Conservation (phyloP, 2,888 invertebrate species). For the Troides helena region DNA sequence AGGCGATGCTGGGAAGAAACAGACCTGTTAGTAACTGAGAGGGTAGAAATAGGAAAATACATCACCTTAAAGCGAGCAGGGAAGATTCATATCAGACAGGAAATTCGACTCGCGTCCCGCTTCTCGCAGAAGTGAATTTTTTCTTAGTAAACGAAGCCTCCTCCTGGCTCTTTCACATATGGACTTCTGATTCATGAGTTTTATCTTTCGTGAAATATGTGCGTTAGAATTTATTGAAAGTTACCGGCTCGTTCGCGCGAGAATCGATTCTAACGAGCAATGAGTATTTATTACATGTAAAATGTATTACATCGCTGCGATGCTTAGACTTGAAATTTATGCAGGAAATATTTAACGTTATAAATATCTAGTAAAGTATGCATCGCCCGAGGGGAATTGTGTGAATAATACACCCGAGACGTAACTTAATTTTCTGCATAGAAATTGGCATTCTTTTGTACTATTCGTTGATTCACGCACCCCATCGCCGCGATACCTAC, state of each 20-base stretch:
- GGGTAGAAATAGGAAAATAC: slow-evolving; percentile 77
- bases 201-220: slow-evolving; percentile 77
- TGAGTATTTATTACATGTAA: slow-evolving; percentile 16
- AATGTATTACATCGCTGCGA: slow-evolving; percentile 1
- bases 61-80: slow-evolving; percentile 79
- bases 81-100: slow-evolving; percentile 79
- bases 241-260: slow-evolving; percentile 57
- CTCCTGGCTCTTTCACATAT: slow-evolving; percentile 69
- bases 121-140: slow-evolving; percentile 62
- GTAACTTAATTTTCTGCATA: slow-evolving; percentile 76
- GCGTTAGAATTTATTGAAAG: slow-evolving; percentile 68
- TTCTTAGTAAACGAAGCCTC: slow-evolving; percentile 68
- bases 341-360: slow-evolving; percentile 6
- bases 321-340: not conserved
- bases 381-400: slow-evolving; percentile 46
- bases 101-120: slow-evolving; percentile 74
- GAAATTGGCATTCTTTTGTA: slow-evolving; percentile 78
- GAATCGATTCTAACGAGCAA: slow-evolving; percentile 59
- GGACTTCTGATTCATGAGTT: slow-evolving; percentile 77
- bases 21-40: slow-evolving; percentile 49
- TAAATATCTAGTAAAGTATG: slow-evolving; percentile 8
- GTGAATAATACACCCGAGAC: slow-evolving; percentile 63
- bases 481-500: slow-evolving; percentile 66
- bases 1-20: slow-evolving; percentile 51
- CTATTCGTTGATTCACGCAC: slow-evolving; percentile 69